A percentile compares a stretch with the other conserved stretches of the same genome.
Evolutionary conservation across 2,113 vertebrate species (phyloP).

Genomic region (Macaca nemestrina): DNA sequence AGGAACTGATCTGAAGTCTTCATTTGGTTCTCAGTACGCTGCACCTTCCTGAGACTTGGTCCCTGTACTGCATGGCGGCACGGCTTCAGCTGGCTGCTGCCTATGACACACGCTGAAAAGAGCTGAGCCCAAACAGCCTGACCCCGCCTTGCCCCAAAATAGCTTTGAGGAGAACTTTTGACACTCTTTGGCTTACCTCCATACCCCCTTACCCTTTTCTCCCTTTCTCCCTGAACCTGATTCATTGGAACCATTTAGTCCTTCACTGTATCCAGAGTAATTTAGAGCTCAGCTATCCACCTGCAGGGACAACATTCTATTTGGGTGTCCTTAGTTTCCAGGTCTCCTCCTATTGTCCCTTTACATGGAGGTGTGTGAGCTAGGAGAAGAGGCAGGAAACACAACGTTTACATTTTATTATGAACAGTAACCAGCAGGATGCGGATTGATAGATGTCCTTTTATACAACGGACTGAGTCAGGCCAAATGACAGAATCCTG

Average conservation of each 20-base stretch:
- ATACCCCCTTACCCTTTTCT: neutral
- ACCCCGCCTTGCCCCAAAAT: rapidly evolving
- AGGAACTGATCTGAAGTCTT: neutral
- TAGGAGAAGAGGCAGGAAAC: neutral
- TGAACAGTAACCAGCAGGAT: neutral
- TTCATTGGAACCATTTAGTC: neutral
- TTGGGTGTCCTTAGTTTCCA: neutral
- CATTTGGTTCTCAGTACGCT: rapidly evolving
- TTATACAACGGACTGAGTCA: neutral
- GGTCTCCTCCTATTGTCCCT: rapidly evolving
- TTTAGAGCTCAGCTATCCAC: neutral
- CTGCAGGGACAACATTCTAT: neutral
- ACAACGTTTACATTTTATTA: neutral
- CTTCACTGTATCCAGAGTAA: neutral
- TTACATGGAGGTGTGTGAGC: neutral
- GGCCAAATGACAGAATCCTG: neutral
- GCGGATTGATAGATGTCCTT: neutral
- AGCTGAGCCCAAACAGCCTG: neutral
- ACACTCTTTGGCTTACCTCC: neutral
- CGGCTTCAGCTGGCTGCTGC: neutral
- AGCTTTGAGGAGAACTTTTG: neutral
- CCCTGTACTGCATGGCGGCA: rapidly evolving
- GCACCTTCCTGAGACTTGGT: neutral
- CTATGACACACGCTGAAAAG: rapidly evolving
- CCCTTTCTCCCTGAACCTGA: neutral